phyloP scores from a whole-genome alignment of 1,140 invertebrate species.

The Aplysia californica region DNA sequence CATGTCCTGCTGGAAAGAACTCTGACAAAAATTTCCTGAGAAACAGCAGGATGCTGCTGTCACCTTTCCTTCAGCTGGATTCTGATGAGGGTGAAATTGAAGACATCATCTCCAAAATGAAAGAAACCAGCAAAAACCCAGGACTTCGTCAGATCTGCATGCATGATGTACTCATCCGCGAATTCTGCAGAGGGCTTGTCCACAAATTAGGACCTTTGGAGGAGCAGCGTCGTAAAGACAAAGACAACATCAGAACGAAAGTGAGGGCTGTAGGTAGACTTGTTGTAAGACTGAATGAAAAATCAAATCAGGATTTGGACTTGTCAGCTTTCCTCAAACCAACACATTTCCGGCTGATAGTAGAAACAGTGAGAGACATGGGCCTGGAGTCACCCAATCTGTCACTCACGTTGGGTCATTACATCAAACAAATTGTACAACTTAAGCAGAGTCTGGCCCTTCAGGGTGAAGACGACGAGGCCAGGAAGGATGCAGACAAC shows the following conservation, averaged over 20 bases:
- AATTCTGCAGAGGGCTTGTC: constrained; percentile 2
- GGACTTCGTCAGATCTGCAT: constrained; percentile 18
- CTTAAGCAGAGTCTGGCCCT: constrained; percentile 20
- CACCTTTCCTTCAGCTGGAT: not conserved
- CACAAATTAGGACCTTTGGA: constrained; percentile 11
- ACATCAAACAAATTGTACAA: constrained; percentile 26
- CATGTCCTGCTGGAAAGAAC: not conserved
- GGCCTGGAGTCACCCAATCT: constrained; percentile 18
- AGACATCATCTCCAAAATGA: constrained; percentile 6
- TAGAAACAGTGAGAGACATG: constrained; percentile 8
- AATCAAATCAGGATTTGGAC: not conserved
- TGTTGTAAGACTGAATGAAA: constrained; percentile 13
- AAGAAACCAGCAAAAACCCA: constrained; percentile 21
- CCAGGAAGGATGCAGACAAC: not conserved
- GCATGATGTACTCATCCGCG: constrained; percentile 17
- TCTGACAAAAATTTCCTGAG: constrained; percentile 19
- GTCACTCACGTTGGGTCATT: constrained; percentile 18
- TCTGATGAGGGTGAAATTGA: not conserved
- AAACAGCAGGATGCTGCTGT: not conserved
- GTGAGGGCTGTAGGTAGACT: constrained; percentile 17
- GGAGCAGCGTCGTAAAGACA: constrained; percentile 25
- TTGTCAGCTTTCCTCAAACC: constrained; percentile 1
- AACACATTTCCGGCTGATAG: not conserved
- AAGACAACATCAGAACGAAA: constrained; percentile 29
- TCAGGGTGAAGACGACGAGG: not conserved